Evolutionary conservation across 1,140 invertebrate genomes (phyloP).

Genomic region (Scaptomyza montana): DNA sequence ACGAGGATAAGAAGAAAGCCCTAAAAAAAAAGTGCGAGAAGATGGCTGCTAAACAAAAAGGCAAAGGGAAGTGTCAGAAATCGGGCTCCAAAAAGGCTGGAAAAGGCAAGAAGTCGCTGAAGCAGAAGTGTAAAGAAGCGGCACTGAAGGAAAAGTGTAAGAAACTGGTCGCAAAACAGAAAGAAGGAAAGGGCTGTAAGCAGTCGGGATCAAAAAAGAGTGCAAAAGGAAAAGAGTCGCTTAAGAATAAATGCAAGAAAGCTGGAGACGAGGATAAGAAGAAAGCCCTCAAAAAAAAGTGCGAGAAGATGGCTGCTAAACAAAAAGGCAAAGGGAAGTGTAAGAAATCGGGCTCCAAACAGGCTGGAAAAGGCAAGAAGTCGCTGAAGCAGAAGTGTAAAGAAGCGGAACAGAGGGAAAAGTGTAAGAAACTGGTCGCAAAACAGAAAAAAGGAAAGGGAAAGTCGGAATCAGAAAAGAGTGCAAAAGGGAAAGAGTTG

Average conservation of each 20-base stretch:
- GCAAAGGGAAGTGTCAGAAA: not conserved
- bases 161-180: not conserved
- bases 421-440: not conserved
- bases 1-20: not conserved
- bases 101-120: not conserved
- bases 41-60: not conserved
- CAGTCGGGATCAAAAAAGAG: not conserved
- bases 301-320: not conserved
- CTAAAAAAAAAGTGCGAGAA: not conserved
- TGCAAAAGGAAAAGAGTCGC: too few species aligned
- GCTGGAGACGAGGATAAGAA: too few species aligned
- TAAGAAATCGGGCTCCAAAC: not conserved
- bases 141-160: not conserved
- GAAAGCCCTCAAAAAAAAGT: not conserved
- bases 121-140: not conserved
- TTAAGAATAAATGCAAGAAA: not conserved
- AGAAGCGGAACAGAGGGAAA: not conserved
- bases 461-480: not conserved
- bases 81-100: not conserved
- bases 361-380: not conserved
- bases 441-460: not conserved
- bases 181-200: too few species aligned
- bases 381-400: not conserved
- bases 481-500: too few species aligned
- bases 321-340: too few species aligned